phyloP scores from a whole-genome alignment of 2,113 vertebrate species.

The Onychostruthus taczanowskii region DNA sequence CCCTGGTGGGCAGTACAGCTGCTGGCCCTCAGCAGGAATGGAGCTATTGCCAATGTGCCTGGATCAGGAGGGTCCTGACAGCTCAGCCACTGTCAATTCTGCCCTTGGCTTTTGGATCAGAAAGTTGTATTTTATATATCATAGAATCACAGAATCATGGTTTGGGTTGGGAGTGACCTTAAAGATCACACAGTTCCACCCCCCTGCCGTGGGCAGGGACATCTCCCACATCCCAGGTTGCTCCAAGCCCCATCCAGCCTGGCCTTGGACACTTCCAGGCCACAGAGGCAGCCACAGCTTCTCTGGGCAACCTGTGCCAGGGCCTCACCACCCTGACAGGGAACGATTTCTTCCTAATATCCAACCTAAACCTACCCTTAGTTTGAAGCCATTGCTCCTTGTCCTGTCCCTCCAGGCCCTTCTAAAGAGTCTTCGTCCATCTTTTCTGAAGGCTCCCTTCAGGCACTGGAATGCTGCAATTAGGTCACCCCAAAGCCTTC shows the following conservation, averaged over 20 bases:
- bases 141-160: not conserved
- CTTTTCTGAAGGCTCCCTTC: not conserved
- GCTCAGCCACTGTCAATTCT: not conserved
- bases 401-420: not conserved
- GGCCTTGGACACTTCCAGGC: not conserved
- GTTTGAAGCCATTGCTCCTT: not conserved
- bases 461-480: not conserved
- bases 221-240: not conserved
- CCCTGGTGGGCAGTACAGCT: not conserved
- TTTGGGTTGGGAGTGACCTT: not conserved
- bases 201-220: not conserved
- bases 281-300: not conserved
- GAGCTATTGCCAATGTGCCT: fast-evolving
- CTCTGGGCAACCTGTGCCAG: not conserved
- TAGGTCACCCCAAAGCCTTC: not conserved
- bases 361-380: not conserved
- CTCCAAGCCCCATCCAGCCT: not conserved
- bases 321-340: not conserved
- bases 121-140: not conserved
- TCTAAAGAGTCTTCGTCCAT: not conserved
- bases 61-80: not conserved
- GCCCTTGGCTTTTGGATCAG: not conserved
- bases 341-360: not conserved
- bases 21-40: not conserved
- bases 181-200: not conserved